These are phyloP conservation scores for Dynastes grantii DNA, from an alignment of 2,888 invertebrate species.

Conservation along the genomic window DNA sequence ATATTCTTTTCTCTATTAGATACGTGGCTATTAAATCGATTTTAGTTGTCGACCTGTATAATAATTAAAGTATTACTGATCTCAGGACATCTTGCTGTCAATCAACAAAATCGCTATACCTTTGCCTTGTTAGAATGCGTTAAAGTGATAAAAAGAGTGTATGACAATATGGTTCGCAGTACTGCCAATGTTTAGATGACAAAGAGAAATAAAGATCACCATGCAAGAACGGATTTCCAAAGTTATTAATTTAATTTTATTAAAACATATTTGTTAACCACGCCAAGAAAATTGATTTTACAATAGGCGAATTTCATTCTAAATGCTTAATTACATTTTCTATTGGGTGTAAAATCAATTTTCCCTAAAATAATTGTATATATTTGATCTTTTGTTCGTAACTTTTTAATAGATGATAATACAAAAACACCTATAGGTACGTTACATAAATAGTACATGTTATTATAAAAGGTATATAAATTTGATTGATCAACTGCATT, in stretches of 20 bases:
- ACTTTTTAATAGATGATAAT: slow-evolving; percentile 2
- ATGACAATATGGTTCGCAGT: no score
- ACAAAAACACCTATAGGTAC: not conserved
- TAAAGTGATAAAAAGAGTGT: no score
- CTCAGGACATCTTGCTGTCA: no score
- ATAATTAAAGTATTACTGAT: no score
- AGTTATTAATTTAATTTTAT: not conserved
- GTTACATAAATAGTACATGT: slow-evolving; percentile 5
- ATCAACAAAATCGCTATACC: no score
- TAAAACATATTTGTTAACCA: not conserved
- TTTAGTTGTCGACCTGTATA: no score
- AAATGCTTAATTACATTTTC: not conserved
- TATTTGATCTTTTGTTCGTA: not conserved
- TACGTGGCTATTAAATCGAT: no score
- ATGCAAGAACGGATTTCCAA: not conserved
- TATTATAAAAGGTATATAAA: slow-evolving; percentile 15
- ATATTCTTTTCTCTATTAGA: no score
- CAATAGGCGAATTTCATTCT: not conserved
- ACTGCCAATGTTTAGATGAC: not conserved
- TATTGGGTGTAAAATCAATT: not conserved
- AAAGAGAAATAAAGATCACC: slow-evolving; percentile 4
- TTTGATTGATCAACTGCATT: not conserved
- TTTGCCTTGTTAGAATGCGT: no score
- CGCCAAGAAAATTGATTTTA: not conserved
- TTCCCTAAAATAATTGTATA: not conserved